phyloP scores from a whole-genome alignment of 2,113 vertebrate genomes.

The Echinops telfairi region DNA sequence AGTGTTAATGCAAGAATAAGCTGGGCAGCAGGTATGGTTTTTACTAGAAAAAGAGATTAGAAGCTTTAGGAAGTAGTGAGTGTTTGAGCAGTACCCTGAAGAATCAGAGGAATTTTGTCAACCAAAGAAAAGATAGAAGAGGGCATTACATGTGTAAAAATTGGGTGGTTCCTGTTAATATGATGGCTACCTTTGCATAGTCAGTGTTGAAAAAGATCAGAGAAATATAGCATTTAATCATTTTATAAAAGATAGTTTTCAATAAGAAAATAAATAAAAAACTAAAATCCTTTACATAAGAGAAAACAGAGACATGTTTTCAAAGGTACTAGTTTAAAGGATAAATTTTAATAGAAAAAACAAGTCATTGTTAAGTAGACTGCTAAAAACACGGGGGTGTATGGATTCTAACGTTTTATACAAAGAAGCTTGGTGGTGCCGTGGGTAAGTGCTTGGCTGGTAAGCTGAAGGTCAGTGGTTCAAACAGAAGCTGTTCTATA shows the following conservation, averaged over 20 bases:
- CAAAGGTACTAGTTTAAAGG: background rate
- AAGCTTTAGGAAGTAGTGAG: background rate
- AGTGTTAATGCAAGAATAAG: background rate
- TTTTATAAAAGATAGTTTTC: background rate
- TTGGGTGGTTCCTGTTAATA: background rate
- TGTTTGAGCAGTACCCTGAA: background rate
- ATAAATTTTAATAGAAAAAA: background rate
- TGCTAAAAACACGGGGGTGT: background rate
- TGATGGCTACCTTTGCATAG: background rate
- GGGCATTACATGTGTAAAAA: background rate
- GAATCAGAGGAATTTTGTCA: background rate
- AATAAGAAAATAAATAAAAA: conserved; percentile 24
- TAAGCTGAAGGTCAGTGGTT: too few relatives aligned
- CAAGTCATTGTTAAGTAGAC: conserved; percentile 29
- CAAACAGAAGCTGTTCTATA: too few relatives aligned
- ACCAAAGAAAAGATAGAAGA: background rate
- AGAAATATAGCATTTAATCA: background rate
- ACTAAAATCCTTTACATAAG: conserved; percentile 6
- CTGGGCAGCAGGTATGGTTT: background rate
- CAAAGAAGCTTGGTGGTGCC: background rate
- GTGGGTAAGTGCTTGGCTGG: too few relatives aligned
- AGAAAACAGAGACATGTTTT: background rate
- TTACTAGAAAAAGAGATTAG: background rate
- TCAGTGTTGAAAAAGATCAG: background rate
- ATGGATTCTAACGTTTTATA: background rate